Evolutionary conservation across 2,797 vertebrate genomes (phyloP).

Genomic region (Phalanger gymnotis): DNA sequence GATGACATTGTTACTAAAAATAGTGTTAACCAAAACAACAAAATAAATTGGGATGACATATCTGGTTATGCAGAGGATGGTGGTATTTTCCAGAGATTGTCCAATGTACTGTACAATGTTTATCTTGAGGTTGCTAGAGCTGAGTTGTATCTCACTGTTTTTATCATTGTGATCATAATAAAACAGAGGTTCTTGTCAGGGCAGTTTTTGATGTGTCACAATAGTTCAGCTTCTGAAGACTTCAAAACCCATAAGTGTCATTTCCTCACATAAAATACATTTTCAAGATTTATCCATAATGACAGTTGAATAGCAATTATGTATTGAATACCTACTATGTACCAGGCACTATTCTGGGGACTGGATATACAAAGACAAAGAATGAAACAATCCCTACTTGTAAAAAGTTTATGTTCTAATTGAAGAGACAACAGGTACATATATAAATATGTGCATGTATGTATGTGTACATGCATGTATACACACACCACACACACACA

Average conservation of each 20-base stretch:
- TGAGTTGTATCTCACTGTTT: not conserved
- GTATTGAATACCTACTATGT: not conserved
- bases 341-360: not conserved
- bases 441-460: not conserved
- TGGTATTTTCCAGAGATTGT: not conserved
- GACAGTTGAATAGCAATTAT: not conserved
- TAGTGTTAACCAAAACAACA: not conserved
- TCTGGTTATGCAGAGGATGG: not conserved
- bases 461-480: not conserved
- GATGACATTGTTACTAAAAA: not conserved
- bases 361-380: not conserved
- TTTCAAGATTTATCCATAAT: not conserved
- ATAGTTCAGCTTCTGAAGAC: not conserved
- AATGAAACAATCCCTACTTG: not conserved
- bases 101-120: fast-evolving
- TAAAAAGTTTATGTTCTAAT: not conserved
- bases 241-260: not conserved
- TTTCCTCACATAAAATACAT: not conserved
- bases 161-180: not conserved
- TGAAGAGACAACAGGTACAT: not conserved
- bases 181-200: not conserved
- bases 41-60: not conserved
- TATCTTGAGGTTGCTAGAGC: not conserved
- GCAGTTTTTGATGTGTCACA: fast-evolving
- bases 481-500: not conserved